These are phyloP conservation scores for Zoanthus gigantus DNA, from an alignment of 92 coral and sea anemone species.

Conservation along the genomic window DNA sequence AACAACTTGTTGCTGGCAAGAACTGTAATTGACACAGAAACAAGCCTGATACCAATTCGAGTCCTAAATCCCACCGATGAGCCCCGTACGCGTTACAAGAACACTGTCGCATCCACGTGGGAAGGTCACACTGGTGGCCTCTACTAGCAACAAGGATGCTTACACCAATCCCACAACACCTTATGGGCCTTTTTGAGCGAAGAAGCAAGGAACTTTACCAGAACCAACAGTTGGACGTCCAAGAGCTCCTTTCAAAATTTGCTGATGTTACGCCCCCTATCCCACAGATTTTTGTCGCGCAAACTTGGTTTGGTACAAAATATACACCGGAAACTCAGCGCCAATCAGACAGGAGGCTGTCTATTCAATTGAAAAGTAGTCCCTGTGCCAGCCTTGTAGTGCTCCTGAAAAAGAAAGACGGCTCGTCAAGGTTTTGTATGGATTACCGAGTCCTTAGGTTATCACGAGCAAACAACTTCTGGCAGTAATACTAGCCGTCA, in stretches of 20 bases:
- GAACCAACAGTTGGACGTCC: constrained; percentile 11
- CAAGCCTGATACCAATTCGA: constrained; percentile 45
- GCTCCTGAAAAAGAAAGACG: constrained; percentile 39
- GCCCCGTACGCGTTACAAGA: constrained; percentile 47
- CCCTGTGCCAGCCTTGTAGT: constrained; percentile 45
- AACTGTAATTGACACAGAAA: constrained; percentile 52
- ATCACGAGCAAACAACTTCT: constrained; percentile 43
- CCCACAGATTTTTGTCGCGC: constrained; percentile 52
- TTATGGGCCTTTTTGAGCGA: constrained; percentile 41
- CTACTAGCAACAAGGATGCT: neutral
- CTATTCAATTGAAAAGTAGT: neutral
- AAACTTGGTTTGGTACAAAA: constrained; percentile 41
- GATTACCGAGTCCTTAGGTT: constrained; percentile 33
- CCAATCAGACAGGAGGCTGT: constrained; percentile 44
- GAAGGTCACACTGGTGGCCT: constrained; percentile 26
- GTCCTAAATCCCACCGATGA: constrained; percentile 63
- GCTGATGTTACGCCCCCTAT: constrained; percentile 15
- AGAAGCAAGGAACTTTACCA: neutral
- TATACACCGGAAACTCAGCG: constrained; percentile 48
- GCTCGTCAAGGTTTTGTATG: constrained; percentile 25
- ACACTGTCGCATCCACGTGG: constrained; percentile 64
- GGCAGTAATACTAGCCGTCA: neutral
- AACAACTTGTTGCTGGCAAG: constrained; percentile 56
- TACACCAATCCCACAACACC: neutral
- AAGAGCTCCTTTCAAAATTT: constrained; percentile 39